Evolutionary conservation across 2,113 vertebrate species (phyloP).

Genomic region (Epinephelus fuscoguttatus): DNA sequence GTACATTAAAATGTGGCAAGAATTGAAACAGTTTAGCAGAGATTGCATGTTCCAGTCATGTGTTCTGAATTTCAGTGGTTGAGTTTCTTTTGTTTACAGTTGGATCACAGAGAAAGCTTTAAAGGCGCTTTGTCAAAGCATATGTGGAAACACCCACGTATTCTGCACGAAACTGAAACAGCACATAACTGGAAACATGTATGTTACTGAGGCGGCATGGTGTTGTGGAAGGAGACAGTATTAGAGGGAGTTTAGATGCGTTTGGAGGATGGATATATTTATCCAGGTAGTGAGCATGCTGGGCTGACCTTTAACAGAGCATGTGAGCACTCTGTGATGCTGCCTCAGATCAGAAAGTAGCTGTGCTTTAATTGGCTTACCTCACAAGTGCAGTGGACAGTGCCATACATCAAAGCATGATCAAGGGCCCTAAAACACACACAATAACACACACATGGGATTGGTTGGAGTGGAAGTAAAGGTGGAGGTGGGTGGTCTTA

Average conservation of each 20-base stretch:
- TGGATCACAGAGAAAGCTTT: neutral
- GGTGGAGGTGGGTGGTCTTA: conserved; percentile 1
- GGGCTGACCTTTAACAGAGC: conserved; percentile 33
- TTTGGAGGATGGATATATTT: conserved; percentile 4
- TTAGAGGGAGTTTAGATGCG: neutral
- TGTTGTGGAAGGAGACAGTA: neutral
- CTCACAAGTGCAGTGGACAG: conserved; percentile 13
- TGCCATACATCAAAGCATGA: conserved; percentile 40
- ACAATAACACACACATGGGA: neutral
- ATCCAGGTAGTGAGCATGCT: conserved; percentile 29
- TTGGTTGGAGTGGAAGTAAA: conserved; percentile 21
- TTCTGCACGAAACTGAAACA: neutral
- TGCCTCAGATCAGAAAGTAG: conserved; percentile 20
- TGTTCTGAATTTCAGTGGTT: neutral
- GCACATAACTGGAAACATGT: neutral
- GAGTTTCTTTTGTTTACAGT: neutral
- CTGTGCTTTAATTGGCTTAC: conserved; percentile 40
- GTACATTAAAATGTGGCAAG: neutral
- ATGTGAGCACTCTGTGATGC: conserved; percentile 9
- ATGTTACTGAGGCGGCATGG: neutral
- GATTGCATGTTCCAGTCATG: neutral
- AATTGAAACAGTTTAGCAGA: neutral
- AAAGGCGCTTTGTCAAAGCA: neutral
- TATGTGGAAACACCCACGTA: neutral
- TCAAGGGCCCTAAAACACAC: conserved; percentile 1